Evolutionary conservation across 23 tunicate species (phyloP), one percentile per base, ranked within the genome.

Genomic region (Corella eumyota): DNA sequence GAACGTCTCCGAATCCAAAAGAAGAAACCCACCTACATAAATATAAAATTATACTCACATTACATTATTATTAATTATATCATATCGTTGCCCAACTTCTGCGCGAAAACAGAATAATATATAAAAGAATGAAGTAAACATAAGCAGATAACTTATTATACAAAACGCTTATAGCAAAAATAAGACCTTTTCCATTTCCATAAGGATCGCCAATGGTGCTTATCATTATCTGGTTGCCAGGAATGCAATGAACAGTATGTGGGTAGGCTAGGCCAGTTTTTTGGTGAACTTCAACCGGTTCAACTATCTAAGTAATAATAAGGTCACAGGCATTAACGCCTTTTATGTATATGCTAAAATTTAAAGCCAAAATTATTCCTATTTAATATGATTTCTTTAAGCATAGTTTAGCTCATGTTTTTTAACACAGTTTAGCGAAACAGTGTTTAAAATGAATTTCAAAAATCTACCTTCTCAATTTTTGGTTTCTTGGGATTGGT

Each of bases 191-290:
- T 58, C 68, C 84, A 32, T 84, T 84, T 47, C 94, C 94, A 49
- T 50, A 61, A 0, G 94, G 94, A 40, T 76, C 83, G 6, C 94
- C 94, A 22, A 84, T 57, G 9, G 80, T 71, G 44, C 83, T 76
- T 62, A 84, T 84, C 94, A 84, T 84, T n/a, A 84, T 84, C 56
- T 84, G 72, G 25, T 78, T 78, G 2, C 94, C 94, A 20, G 94
- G 94, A 27, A 76, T 76, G 57, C 94, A 84, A 59, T 84, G 94
- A 19, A 84, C 94, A 26, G 94, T 84, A 37, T 84, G 94, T 0
- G 94, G 94, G 44, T 76, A 68, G 44, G 94, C 83, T 3, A 84
- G 52, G 6, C 50, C 78, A 6, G 94, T 76, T 20, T 74, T 74
- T 63, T 84, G 78, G 38, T 34, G 60, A 6, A 84, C 51, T 0